Percentiles rank a stretch among this genome's conserved stretches.
These are phyloP conservation scores for Liasis olivaceus DNA, from an alignment of 2,797 vertebrate species.

Conservation along the genomic window DNA sequence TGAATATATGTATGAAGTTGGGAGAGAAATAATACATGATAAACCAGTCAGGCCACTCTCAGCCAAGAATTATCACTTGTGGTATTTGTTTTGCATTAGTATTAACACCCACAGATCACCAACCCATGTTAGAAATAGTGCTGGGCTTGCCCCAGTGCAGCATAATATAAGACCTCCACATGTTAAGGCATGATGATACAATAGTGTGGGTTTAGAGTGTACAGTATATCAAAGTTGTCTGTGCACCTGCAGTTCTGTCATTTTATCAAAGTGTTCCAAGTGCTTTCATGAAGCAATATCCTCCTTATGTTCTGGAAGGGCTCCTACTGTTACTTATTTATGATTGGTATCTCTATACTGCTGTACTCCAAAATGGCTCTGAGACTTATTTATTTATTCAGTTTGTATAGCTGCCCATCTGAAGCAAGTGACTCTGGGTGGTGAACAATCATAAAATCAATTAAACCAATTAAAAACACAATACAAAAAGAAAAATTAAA, in stretches of 20 bases:
- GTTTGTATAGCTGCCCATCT: no score
- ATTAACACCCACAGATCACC: background rate
- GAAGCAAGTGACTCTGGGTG: no score
- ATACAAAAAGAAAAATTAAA: no score
- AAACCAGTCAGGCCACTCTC: background rate
- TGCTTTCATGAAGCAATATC: background rate
- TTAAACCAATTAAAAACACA: no score
- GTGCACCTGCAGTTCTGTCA: background rate
- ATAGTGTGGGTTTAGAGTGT: background rate
- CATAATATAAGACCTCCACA: background rate
- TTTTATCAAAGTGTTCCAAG: background rate
- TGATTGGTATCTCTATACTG: background rate
- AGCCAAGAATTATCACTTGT: background rate
- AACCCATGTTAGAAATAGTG: background rate
- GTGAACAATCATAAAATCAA: no score
- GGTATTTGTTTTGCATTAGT: background rate
- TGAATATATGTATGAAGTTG: background rate
- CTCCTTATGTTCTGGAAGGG: background rate
- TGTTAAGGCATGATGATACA: conserved; percentile 6
- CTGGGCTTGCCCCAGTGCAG: background rate
- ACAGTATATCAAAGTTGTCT: background rate
- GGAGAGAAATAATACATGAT: background rate
- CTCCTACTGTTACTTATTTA: background rate
- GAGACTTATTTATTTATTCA: background rate
- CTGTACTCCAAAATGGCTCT: background rate